Percentiles rank a stretch among this genome's conserved stretches.
Conservation (phyloP, 2,888 invertebrate genomes). For the Melolontha melolontha region DNA sequence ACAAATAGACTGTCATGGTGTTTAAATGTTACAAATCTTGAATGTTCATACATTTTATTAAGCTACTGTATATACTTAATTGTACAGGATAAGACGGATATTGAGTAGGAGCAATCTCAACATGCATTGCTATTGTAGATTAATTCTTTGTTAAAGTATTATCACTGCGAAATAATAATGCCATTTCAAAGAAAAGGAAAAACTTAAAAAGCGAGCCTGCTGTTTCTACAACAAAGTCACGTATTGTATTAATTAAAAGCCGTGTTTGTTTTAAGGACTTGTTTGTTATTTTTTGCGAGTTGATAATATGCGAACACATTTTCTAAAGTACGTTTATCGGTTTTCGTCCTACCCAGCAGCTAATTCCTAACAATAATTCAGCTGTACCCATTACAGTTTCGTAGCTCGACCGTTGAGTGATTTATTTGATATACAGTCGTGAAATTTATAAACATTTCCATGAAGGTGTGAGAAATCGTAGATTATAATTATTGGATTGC, state of each 20-base stretch:
- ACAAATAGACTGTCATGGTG: no score
- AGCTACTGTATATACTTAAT: no score
- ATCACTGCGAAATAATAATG: no score
- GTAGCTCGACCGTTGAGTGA: not conserved
- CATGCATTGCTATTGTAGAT: no score
- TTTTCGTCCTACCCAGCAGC: not conserved
- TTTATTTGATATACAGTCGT: conserved; percentile 7
- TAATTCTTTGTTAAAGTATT: no score
- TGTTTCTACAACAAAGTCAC: conserved; percentile 46
- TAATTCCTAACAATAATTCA: conserved; percentile 13
- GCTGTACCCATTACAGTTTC: not conserved
- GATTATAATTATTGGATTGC: not conserved
- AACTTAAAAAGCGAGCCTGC: not conserved
- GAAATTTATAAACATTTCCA: conserved; percentile 7
- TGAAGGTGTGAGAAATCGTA: conserved; percentile 8
- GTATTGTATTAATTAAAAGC: conserved; percentile 39
- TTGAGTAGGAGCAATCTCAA: no score
- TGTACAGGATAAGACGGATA: no score
- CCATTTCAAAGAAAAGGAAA: not conserved
- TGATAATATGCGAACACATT: conserved; percentile 19
- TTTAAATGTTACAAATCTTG: no score
- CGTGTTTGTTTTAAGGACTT: conserved; percentile 1
- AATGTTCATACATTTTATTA: no score
- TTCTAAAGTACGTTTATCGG: conserved; percentile 15
- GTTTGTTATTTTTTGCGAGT: conserved; percentile 16